Evolutionary conservation across 2,113 vertebrate genomes (phyloP), one percentile per base, ranked within the genome.

Genomic region (Acanthisitta chloris): DNA sequence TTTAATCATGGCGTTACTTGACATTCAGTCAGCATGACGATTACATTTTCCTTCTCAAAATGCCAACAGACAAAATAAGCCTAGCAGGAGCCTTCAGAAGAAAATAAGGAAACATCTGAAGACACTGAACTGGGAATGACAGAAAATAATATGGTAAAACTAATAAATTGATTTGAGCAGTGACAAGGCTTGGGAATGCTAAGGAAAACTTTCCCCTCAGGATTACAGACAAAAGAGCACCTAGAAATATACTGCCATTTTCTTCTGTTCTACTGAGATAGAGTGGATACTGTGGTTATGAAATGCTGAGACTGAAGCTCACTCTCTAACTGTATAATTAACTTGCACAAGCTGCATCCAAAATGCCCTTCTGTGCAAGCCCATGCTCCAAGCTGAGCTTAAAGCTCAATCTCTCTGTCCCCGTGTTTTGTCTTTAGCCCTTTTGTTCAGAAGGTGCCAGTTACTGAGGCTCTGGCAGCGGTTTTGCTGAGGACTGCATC

Each of bases 31-130:
- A 86, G 55, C 72, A 78, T 13, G 67, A 92, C 0, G 2, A 88
- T 94, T 88, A 85, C 82, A 74, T 77, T 89, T 92, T 93, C 64
- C 73, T 84, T 96, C 67, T 82, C 88, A 86, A 88, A 95, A 65
- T 58, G 48, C 69, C 84, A 88, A 59, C 52, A 86, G 86, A 88
- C 45, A 91, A 86, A 92, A 74, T 87, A 78, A 93, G 45, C 71
- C 78, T 87, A 82, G 80, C 55, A 81, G 66, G 66, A 95, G 72
- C 38, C 64, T 79, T 94, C 79, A 90, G 61, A 88, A 71, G 28
- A 88, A 89, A 82, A 67, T 51, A 88, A 72, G 48, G 28, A 81
- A 81, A 69, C 3, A 0, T 65, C 81, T 86, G 57, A 81, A 86
- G 87, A 85, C 6, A 31, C 43, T 76, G 45, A 86, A 67, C 26